phyloP scores from a whole-genome alignment of 2,797 vertebrate genomes.

The Poeciliopsis gracilis region DNA sequence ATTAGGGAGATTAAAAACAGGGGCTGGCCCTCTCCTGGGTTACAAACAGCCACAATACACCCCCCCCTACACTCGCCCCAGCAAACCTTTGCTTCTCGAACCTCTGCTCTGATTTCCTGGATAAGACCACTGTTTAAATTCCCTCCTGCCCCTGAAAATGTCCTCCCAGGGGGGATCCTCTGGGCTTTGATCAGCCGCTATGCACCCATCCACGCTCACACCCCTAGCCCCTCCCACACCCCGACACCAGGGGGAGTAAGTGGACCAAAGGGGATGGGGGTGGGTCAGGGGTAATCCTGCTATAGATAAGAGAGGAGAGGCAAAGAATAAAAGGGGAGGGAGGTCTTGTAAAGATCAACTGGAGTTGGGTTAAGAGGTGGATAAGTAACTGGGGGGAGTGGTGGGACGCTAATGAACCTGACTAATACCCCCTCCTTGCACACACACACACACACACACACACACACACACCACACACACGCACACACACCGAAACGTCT shows the following conservation, averaged over 20 bases:
- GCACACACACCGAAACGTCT: conserved; percentile 20
- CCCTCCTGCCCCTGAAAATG: conserved; percentile 57
- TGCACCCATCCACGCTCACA: conserved; percentile 36
- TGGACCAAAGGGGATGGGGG: conserved; percentile 26
- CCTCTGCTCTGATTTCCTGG: conserved; percentile 65
- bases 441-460: conserved; percentile 8
- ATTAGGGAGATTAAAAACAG: conserved; percentile 71
- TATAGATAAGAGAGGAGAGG: conserved; percentile 65
- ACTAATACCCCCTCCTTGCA: conserved; percentile 34
- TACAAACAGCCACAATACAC: conserved; percentile 56
- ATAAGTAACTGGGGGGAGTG: conserved; percentile 48
- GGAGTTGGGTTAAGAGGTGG: conserved; percentile 57
- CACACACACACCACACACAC: conserved; percentile 4
- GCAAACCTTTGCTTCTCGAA: conserved; percentile 15
- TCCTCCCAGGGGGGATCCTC: conserved; percentile 59
- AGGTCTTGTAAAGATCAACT: conserved; percentile 70
- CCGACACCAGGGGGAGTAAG: conserved; percentile 37
- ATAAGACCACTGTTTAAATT: conserved; percentile 66
- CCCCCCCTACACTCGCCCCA: too few relatives aligned
- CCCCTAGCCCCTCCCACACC: conserved; percentile 48
- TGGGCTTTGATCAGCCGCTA: conserved; percentile 66
- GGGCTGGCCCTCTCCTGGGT: conserved; percentile 47
- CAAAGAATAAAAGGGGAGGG: conserved; percentile 57
- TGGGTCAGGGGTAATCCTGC: conserved; percentile 54
- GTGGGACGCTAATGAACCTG: conserved; percentile 58